phyloP scores from a whole-genome alignment of 2,888 invertebrate species.

The Pasiphila rectangulata region DNA sequence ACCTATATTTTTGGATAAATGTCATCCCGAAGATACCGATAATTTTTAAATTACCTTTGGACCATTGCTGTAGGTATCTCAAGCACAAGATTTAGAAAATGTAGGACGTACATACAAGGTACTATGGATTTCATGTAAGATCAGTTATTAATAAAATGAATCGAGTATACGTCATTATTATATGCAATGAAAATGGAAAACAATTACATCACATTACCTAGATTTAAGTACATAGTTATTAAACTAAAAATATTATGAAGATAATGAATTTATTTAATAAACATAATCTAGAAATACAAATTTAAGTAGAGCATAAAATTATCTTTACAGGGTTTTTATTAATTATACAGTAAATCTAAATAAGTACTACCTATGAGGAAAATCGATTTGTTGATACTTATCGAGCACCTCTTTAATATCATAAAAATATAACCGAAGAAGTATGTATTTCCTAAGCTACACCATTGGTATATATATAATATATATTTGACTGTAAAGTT shows the following conservation, averaged over 20 bases:
- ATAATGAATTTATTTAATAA: too few relatives aligned
- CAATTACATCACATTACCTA: too few relatives aligned
- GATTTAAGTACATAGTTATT: too few relatives aligned
- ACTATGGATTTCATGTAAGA: background rate
- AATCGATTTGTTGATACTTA: constrained; percentile 18
- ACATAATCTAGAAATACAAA: too few relatives aligned
- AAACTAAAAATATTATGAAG: background rate
- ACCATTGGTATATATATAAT: too few relatives aligned
- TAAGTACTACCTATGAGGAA: constrained; percentile 12
- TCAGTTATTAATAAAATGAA: background rate
- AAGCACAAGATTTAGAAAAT: constrained; percentile 1
- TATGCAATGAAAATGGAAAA: too few relatives aligned
- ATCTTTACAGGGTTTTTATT: constrained; percentile 15
- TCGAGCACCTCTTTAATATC: constrained; percentile 15
- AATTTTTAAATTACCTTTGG: background rate
- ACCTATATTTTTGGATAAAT: background rate
- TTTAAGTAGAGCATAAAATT: too few relatives aligned
- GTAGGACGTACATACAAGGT: background rate
- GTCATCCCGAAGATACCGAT: background rate
- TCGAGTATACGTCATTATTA: too few relatives aligned
- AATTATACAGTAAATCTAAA: constrained; percentile 4
- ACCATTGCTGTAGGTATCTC: background rate
- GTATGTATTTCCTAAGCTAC: too few relatives aligned
- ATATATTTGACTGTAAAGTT: too few relatives aligned
- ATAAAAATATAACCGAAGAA: too few relatives aligned